A percentile compares a stretch with the other conserved stretches of the same genome.
Conservation (phyloP, 2,888 invertebrate species). For the Venusia cambrica region DNA sequence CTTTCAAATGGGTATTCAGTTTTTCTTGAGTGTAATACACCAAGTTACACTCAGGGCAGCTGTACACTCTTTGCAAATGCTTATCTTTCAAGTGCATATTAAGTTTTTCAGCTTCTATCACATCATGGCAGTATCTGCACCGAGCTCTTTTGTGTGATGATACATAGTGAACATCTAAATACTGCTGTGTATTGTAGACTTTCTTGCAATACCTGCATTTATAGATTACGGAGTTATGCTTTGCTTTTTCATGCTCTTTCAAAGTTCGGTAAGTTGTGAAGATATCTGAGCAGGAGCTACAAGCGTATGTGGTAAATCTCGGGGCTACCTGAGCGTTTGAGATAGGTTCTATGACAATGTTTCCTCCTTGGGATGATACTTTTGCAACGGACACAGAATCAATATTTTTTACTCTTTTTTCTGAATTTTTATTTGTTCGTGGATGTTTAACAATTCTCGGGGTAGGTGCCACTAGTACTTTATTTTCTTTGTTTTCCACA, state of each 20-base stretch:
- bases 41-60: slow-evolving; percentile 45
- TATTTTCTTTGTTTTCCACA: slow-evolving; percentile 18
- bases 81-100: slow-evolving; percentile 39
- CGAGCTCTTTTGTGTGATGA: slow-evolving; percentile 38
- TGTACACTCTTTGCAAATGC: slow-evolving; percentile 38
- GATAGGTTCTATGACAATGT: slow-evolving; percentile 39
- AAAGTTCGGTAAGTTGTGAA: slow-evolving; percentile 43
- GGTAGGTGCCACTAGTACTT: slow-evolving; percentile 23
- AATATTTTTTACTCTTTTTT: neutral
- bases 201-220: slow-evolving; percentile 46
- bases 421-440: too few relatives aligned
- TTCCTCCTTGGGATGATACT: slow-evolving; percentile 38
- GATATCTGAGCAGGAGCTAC: slow-evolving; percentile 41
- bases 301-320: slow-evolving; percentile 39
- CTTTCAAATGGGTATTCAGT: slow-evolving; percentile 42
- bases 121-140: slow-evolving; percentile 44
- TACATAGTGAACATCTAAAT: slow-evolving; percentile 46
- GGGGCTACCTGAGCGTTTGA: slow-evolving; percentile 28
- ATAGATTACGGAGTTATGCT: slow-evolving; percentile 39
- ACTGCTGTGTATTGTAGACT: slow-evolving; percentile 44
- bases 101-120: slow-evolving; percentile 31
- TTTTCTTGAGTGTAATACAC: slow-evolving; percentile 43
- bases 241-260: slow-evolving; percentile 45
- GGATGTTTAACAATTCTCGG: slow-evolving; percentile 24
- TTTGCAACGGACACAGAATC: slow-evolving; percentile 29